Conservation (phyloP, 2,113 vertebrate genomes). For the Dolichallabes microphthalmus region DNA sequence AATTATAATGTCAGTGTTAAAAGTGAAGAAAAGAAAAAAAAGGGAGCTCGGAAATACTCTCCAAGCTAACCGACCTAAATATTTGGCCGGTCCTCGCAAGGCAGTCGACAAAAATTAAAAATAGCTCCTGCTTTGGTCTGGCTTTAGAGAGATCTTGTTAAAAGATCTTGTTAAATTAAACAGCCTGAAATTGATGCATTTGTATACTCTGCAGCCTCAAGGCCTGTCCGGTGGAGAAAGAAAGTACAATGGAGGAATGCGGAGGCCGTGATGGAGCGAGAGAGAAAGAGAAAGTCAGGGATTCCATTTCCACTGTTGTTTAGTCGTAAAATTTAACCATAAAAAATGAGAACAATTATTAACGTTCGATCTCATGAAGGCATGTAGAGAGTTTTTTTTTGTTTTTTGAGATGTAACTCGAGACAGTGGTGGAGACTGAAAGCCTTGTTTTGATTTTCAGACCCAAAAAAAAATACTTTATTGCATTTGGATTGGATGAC, state of each 20-base stretch:
- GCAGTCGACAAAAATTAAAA: background rate
- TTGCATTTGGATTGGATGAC: slow-evolving; percentile 45
- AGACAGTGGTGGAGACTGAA: slow-evolving; percentile 30
- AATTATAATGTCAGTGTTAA: slow-evolving; percentile 17
- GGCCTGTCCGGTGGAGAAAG: slow-evolving; percentile 1
- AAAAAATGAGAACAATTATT: slow-evolving; percentile 49
- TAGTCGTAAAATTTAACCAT: slow-evolving; percentile 47
- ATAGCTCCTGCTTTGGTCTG: slow-evolving; percentile 16
- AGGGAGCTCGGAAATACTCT: background rate
- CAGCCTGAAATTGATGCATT: slow-evolving; percentile 5
- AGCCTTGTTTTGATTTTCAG: slow-evolving; percentile 50
- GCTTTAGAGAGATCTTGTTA: background rate
- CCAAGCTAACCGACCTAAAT: background rate
- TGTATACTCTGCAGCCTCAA: background rate
- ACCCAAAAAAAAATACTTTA: slow-evolving; percentile 38
- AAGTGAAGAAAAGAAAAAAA: background rate
- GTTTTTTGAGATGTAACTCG: slow-evolving; percentile 35
- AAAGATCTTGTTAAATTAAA: slow-evolving; percentile 19
- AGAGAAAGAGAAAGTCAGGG: slow-evolving; percentile 25
- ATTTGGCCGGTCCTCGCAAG: background rate
- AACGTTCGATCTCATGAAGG: slow-evolving; percentile 44
- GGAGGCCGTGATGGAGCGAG: slow-evolving; percentile 13
- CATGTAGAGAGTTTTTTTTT: background rate
- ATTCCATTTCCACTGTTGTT: slow-evolving; percentile 37
- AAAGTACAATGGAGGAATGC: slow-evolving; percentile 9